phyloP scores from a whole-genome alignment of 2,113 vertebrate species.

The Megaleporinus macrocephalus region DNA sequence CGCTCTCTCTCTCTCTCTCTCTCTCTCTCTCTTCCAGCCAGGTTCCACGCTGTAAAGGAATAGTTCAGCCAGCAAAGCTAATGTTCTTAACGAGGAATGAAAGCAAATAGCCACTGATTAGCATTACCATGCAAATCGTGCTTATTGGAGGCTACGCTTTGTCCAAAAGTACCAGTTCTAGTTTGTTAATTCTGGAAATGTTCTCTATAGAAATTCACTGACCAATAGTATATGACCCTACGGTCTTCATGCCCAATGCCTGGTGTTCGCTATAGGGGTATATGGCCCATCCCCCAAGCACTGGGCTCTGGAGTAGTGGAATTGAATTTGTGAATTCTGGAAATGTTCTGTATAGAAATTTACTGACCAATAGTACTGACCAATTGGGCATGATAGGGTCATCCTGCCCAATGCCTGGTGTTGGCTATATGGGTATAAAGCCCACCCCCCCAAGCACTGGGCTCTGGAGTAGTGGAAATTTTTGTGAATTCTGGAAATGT shows the following conservation, averaged over 20 bases:
- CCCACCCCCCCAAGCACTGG: too few species aligned
- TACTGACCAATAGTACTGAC: too few species aligned
- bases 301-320: too few species aligned
- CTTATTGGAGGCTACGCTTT: background rate
- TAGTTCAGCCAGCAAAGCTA: background rate
- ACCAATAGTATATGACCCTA: too few species aligned
- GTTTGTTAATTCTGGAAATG: too few species aligned
- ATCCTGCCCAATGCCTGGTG: background rate
- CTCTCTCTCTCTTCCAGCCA: constrained; percentile 60
- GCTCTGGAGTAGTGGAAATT: too few species aligned
- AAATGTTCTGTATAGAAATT: too few species aligned
- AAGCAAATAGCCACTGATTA: background rate
- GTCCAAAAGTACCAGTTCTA: background rate
- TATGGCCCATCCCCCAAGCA: too few species aligned
- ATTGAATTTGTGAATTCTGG: too few species aligned
- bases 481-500: too few species aligned
- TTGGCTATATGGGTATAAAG: background rate
- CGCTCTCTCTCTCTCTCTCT: constrained; percentile 37
- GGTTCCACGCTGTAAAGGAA: constrained; percentile 11
- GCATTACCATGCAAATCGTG: background rate
- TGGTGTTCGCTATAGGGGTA: background rate
- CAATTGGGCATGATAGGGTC: too few species aligned
- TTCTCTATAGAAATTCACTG: too few species aligned
- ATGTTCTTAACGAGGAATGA: background rate
- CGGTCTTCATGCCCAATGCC: background rate